phyloP scores from a whole-genome alignment of 1,140 invertebrate species.

The Maconellicoccus hirsutus region DNA sequence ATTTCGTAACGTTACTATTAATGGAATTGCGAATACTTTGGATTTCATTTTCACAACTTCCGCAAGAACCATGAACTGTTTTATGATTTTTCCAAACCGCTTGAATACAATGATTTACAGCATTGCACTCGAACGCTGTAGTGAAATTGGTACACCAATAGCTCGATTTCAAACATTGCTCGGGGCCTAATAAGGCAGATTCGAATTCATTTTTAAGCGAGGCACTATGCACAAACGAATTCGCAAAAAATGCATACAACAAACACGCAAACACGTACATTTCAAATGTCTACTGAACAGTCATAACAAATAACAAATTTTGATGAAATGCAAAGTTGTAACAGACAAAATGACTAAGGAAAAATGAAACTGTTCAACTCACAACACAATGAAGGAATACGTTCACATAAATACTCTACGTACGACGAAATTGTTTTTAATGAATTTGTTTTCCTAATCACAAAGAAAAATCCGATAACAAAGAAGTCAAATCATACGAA shows the following conservation, averaged over 20 bases:
- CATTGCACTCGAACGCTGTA: conserved; percentile 56
- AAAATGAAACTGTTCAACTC: not conserved
- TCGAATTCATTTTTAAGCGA: not conserved
- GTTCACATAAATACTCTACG: not conserved
- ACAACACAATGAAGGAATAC: not conserved
- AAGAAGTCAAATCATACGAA: not conserved
- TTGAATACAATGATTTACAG: conserved; percentile 68
- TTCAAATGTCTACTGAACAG: not conserved
- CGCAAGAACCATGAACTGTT: not conserved
- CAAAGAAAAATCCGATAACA: not conserved
- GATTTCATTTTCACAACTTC: not conserved
- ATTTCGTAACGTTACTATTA: not conserved
- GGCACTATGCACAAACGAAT: not conserved
- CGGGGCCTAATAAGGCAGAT: not conserved
- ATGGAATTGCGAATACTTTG: not conserved
- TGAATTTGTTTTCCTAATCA: not conserved
- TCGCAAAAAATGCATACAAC: not conserved
- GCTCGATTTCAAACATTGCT: not conserved
- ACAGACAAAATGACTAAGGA: not conserved
- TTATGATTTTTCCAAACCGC: conserved; percentile 63
- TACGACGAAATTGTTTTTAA: no score
- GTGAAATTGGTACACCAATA: conserved; percentile 11
- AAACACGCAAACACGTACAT: not conserved
- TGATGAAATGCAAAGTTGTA: not conserved
- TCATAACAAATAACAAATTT: not conserved